Conservation (phyloP, 2,888 invertebrate species). For the Crematogaster levior region DNA sequence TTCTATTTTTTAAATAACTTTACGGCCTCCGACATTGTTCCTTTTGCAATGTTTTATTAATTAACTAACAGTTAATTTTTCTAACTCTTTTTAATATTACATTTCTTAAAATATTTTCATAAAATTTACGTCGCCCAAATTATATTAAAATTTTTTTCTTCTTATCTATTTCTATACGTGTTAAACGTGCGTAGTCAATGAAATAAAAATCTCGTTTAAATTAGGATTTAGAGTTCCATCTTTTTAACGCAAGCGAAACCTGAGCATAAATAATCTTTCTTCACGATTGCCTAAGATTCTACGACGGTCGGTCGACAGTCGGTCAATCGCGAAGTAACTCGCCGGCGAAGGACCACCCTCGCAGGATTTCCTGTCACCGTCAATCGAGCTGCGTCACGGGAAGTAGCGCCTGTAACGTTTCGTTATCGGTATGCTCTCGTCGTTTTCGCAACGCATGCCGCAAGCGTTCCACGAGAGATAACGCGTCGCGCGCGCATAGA, state of each 20-base stretch:
- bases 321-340: background rate
- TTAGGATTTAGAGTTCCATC: background rate
- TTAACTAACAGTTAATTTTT: background rate
- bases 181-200: background rate
- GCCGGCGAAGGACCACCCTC: background rate
- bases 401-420: conserved; percentile 63
- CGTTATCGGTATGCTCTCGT: conserved; percentile 77
- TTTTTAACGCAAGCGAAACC: background rate
- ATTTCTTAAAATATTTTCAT: background rate
- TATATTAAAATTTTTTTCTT: background rate
- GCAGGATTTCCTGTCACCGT: background rate
- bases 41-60: background rate
- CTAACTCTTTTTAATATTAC: background rate
- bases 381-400: conserved; percentile 9
- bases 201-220: background rate
- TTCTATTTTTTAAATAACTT: background rate
- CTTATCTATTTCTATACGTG: background rate
- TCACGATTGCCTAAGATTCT: background rate
- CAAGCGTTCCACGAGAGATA: conserved; percentile 82
- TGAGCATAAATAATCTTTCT: background rate
- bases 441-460: conserved; percentile 76
- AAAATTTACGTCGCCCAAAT: background rate
- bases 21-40: background rate
- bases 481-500: conserved; percentile 74
- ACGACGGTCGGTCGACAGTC: background rate